These are phyloP conservation scores for Tillus elongatus DNA, from an alignment of 2,888 invertebrate species.

Conservation along the genomic window DNA sequence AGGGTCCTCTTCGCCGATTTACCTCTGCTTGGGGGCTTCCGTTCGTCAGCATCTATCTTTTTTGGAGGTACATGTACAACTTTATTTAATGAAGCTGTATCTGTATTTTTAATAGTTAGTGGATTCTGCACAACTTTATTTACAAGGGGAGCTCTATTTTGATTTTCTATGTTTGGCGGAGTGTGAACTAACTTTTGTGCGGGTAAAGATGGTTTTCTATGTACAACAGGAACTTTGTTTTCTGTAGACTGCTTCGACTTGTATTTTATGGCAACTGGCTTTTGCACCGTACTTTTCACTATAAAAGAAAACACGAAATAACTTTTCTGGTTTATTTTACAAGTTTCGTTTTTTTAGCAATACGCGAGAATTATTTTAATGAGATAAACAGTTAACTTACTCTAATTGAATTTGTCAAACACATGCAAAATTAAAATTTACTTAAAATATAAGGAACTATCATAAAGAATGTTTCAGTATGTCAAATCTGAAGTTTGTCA, in stretches of 20 bases:
- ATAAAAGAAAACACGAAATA: conserved; percentile 17
- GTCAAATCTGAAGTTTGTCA: too few relatives aligned
- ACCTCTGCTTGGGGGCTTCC: conserved; percentile 16
- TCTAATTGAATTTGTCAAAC: too few relatives aligned
- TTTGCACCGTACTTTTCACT: conserved; percentile 44
- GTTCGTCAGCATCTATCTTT: not conserved
- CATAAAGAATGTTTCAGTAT: too few relatives aligned
- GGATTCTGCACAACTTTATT: too few relatives aligned
- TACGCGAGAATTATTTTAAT: too few relatives aligned
- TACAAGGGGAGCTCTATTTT: conserved; percentile 8
- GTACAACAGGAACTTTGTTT: conserved; percentile 15
- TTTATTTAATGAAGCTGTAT: conserved; percentile 7
- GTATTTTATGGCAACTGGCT: conserved; percentile 46
- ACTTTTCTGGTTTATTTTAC: too few relatives aligned
- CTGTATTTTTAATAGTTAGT: too few relatives aligned
- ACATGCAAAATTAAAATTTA: too few relatives aligned
- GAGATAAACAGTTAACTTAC: too few relatives aligned
- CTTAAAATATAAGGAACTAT: too few relatives aligned
- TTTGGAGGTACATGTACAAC: not conserved
- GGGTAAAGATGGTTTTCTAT: conserved; percentile 20
- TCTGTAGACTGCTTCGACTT: conserved; percentile 27
- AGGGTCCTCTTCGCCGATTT: conserved; percentile 35
- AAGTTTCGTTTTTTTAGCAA: too few relatives aligned
- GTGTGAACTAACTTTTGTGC: conserved; percentile 21
- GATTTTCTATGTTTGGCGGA: too few relatives aligned